A percentile compares a stretch with the other conserved stretches of the same genome.
These are phyloP conservation scores for Ceratitis capitata DNA, from an alignment of 1,140 invertebrate species.

Conservation along the genomic window DNA sequence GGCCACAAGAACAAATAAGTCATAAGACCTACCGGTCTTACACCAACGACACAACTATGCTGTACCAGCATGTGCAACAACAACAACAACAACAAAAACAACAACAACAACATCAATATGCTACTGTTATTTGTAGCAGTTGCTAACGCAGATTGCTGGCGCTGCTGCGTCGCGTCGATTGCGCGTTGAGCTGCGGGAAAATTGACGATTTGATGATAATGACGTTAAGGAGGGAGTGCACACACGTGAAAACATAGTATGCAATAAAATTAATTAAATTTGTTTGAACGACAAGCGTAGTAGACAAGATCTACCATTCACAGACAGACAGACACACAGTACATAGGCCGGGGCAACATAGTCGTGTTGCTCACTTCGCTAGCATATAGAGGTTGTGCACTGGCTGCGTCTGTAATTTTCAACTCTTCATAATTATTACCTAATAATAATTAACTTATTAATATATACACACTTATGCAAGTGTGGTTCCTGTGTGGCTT, in stretches of 20 bases:
- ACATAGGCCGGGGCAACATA: neutral
- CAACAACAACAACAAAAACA: neutral
- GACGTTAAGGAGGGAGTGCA: conserved; percentile 19
- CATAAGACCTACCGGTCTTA: conserved; percentile 44
- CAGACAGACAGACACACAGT: neutral
- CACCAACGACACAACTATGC: conserved; percentile 38
- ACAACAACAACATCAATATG: neutral
- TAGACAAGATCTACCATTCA: neutral
- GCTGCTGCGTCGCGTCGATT: neutral
- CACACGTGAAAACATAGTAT: neutral
- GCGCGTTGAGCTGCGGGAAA: neutral
- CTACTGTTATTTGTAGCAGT: neutral
- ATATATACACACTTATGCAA: neutral
- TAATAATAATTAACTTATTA: conserved; percentile 35
- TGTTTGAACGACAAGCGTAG: conserved; percentile 22
- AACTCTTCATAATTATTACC: neutral
- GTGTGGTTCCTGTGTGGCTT: neutral
- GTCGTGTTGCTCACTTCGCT: no score
- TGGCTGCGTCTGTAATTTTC: neutral
- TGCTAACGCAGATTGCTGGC: neutral
- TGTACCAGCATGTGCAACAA: neutral
- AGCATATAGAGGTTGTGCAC: neutral
- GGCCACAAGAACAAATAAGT: conserved; percentile 43
- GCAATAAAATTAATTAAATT: conserved; percentile 42
- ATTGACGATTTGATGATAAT: conserved; percentile 30